Conservation (phyloP, 2,888 invertebrate species). For the Mimachlamys varia region DNA sequence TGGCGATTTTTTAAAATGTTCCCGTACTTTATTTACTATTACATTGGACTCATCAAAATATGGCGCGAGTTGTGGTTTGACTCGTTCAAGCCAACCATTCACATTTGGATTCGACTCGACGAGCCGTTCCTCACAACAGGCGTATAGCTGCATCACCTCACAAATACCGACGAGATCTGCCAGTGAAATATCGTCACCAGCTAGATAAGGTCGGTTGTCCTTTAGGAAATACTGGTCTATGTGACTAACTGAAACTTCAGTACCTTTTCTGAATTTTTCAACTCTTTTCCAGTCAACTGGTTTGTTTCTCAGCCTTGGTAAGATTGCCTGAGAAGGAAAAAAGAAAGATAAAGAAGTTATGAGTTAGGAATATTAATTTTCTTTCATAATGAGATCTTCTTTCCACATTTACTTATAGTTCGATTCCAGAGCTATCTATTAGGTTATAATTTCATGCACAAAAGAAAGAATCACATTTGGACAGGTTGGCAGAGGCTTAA, state of each 20-base stretch:
- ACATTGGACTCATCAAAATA: constrained; percentile 65
- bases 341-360: no score
- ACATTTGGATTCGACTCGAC: constrained; percentile 61
- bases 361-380: no score
- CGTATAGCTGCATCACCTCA: constrained; percentile 71
- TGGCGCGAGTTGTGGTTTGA: constrained; percentile 59
- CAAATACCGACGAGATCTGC: constrained; percentile 74
- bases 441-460: no score
- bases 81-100: constrained; percentile 65
- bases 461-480: no score
- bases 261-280: constrained; percentile 44
- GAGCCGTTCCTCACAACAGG: constrained; percentile 60
- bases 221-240: constrained; percentile 67
- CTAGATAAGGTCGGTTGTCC: constrained; percentile 56
- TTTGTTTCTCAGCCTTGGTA: constrained; percentile 55
- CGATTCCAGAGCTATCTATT: no score
- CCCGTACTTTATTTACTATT: constrained; percentile 46
- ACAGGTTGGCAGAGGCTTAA: no score
- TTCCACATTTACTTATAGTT: no score
- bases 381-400: no score
- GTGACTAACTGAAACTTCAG: constrained; percentile 9
- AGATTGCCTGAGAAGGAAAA: constrained; percentile 54
- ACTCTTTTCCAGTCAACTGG: constrained; percentile 59
- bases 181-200: constrained; percentile 65
- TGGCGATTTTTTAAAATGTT: background rate